phyloP scores from a whole-genome alignment of 1,140 invertebrate genomes.

The Temnothorax curvispinosus region DNA sequence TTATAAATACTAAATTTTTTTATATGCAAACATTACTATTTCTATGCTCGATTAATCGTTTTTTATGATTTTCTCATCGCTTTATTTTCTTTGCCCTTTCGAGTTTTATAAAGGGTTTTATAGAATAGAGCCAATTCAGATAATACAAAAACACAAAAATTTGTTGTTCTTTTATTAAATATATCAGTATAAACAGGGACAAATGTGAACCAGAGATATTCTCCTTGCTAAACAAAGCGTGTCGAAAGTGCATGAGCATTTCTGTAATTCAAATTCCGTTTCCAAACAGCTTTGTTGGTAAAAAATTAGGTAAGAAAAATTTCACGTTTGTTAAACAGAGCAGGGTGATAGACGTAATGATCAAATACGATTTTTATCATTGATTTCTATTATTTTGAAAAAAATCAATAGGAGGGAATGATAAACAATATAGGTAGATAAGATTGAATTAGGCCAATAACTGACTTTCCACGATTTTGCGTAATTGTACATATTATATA shows the following conservation, averaged over 20 bases:
- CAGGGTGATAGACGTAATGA: background rate
- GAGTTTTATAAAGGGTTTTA: background rate
- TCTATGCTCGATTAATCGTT: background rate
- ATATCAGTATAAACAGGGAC: background rate
- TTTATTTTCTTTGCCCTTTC: background rate
- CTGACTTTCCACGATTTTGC: background rate
- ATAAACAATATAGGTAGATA: background rate
- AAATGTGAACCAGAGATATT: background rate
- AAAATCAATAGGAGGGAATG: background rate
- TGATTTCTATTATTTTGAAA: background rate
- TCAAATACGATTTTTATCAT: background rate
- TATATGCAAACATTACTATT: background rate
- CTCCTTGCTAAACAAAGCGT: constrained; percentile 14
- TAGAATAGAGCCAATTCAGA: background rate
- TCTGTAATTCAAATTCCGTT: background rate
- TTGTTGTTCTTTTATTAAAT: background rate
- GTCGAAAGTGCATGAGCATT: background rate
- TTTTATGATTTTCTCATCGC: background rate
- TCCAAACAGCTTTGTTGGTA: background rate
- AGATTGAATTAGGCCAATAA: background rate
- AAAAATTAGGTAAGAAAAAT: constrained; percentile 53
- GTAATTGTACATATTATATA: background rate
- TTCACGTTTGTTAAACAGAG: constrained; percentile 15
- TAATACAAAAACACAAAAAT: background rate
- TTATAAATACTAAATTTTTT: background rate